A percentile compares a stretch with the other conserved stretches of the same genome.
Evolutionary conservation across 2,797 vertebrate species (phyloP).

Genomic region (Schizopygopsis pylzovi): DNA sequence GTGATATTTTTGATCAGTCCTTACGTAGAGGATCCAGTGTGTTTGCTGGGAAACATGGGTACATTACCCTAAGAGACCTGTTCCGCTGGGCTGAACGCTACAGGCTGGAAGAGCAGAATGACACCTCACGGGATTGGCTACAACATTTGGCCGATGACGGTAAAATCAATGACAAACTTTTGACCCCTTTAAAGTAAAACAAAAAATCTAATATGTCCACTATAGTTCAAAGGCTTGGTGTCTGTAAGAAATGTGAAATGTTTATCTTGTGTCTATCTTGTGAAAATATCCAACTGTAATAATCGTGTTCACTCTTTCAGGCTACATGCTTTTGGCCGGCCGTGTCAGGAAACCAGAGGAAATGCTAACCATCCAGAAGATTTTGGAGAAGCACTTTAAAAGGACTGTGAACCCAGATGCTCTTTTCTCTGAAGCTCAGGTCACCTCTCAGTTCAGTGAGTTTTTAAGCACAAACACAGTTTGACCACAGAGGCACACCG

Average conservation of each 20-base stretch:
- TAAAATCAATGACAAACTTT: slow-evolving; percentile 62
- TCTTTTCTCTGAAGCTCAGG: slow-evolving; percentile 87
- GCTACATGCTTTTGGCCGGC: slow-evolving; percentile 94
- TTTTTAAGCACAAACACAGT: slow-evolving; percentile 50
- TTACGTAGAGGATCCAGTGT: slow-evolving; percentile 91
- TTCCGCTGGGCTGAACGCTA: slow-evolving; percentile 98
- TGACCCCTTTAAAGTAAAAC: background rate
- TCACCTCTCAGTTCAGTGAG: slow-evolving; percentile 89
- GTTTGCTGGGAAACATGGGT: slow-evolving; percentile 97
- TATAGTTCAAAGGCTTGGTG: background rate
- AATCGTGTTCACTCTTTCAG: slow-evolving; percentile 67
- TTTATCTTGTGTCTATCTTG: background rate
- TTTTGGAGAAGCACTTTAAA: slow-evolving; percentile 94
- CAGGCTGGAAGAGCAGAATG: slow-evolving; percentile 83
- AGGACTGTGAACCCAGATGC: slow-evolving; percentile 82
- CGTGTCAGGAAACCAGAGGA: slow-evolving; percentile 94
- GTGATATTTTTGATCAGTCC: slow-evolving; percentile 75
- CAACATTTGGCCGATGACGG: slow-evolving; percentile 95
- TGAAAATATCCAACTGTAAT: background rate
- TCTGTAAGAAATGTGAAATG: background rate
- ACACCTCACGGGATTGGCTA: slow-evolving; percentile 90
- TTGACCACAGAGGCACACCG: background rate
- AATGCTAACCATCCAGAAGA: slow-evolving; percentile 82
- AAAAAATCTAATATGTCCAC: background rate
- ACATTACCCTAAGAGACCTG: slow-evolving; percentile 94